Evolutionary conservation across 2,797 vertebrate genomes (phyloP), one percentile per base, ranked within the genome.

Genomic region (Sebastes diploproa): DNA sequence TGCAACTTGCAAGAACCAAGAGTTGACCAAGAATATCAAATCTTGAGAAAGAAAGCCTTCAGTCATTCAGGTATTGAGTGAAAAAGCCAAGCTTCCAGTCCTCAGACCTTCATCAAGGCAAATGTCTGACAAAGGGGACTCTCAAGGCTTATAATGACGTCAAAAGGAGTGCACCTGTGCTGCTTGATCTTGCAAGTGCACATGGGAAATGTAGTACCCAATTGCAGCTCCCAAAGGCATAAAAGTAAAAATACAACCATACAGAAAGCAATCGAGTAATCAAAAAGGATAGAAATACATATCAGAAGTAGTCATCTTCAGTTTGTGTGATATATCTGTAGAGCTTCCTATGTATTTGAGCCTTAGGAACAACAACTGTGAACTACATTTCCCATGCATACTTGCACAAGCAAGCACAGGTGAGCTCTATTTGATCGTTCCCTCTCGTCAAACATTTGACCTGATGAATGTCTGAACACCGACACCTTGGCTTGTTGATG

Each of bases 151-250:
- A 56, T 69, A 60, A 69, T 65, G 71, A 83, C 22, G 1, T 34
- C 38, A 55, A 30, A 63, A 5, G 3, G 55, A 68, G 6, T 22
- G 6, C 72, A 78, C 62, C 71, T 72, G 81, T 12, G 59, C 18
- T 22, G 59, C n/a, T 7, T 30, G 25, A 50, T 18, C 61, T 30
- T 46, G 60, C 78, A 75, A 60, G 67, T 6, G 2, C 63, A n/a
- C 71, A 25, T 76, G 72, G 75, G 75, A 83, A 83, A 71, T 71
- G 77, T 71, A 27, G 54, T 73, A 4, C 13, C 7, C 23, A 23
- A 25, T 2, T 18, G 11, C 7, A 62, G 34, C 12, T 34, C 16
- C n/a, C 20, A 6, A 46, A 60, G 25, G 11, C 27, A 12, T 22
- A 5, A 10, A 10, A 38, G 0, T 11, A 6, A 75, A 7, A 54